phyloP scores from a whole-genome alignment of 2,888 invertebrate genomes.

The Deroplatys truncata region DNA sequence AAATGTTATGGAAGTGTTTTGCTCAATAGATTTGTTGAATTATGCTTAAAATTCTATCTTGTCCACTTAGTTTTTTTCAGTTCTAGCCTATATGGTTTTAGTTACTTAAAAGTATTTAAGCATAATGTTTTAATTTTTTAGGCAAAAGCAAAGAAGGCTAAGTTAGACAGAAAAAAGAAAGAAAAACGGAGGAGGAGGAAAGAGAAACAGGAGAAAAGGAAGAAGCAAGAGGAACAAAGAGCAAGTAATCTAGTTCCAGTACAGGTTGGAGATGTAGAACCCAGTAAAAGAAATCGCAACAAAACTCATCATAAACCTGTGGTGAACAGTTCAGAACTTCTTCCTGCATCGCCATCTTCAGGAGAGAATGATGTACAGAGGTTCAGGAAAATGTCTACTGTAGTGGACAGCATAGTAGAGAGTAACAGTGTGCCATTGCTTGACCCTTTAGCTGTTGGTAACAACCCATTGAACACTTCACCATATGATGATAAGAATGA shows the following conservation, averaged over 20 bases:
- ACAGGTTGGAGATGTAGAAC: neutral
- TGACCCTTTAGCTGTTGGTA: neutral
- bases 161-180: neutral
- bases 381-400: neutral
- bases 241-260: neutral
- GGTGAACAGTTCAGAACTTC: neutral
- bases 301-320: neutral
- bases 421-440: neutral
- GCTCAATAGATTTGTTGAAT: too few species aligned
- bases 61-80: too few species aligned
- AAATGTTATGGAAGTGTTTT: too few species aligned
- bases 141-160: neutral
- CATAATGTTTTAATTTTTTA: neutral
- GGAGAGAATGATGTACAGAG: neutral
- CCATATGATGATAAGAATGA: neutral
- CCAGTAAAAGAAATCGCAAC: neutral
- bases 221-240: neutral
- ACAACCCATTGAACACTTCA: neutral
- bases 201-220: conserved; percentile 6
- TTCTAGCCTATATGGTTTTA: too few species aligned
- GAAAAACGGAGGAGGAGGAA: neutral
- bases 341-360: neutral
- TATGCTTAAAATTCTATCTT: too few species aligned
- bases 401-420: neutral
- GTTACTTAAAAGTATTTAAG: too few species aligned